Evolutionary conservation across 2,888 invertebrate genomes (phyloP).

Genomic region (Calliopum simillimum): DNA sequence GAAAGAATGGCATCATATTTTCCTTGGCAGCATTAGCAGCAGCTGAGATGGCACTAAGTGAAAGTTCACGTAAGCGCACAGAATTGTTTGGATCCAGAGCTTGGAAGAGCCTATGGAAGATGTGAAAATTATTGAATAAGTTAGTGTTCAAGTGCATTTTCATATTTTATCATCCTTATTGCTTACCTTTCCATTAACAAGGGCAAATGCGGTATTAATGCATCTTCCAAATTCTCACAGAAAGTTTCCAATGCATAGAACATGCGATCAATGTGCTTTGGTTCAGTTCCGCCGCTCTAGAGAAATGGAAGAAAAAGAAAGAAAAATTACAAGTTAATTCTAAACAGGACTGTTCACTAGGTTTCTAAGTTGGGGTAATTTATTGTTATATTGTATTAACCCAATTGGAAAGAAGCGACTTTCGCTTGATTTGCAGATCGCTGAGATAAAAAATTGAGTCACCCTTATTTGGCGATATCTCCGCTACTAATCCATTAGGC

Average conservation of each 20-base stretch:
- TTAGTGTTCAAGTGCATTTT: neutral
- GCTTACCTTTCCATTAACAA: constrained; percentile 75
- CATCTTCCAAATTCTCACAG: constrained; percentile 80
- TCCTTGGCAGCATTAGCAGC: constrained; percentile 78
- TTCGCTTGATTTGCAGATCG: constrained; percentile 63
- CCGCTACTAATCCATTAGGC: constrained; percentile 33
- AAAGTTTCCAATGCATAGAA: constrained; percentile 85
- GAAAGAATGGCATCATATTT: constrained; percentile 79
- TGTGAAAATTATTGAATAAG: too few species aligned
- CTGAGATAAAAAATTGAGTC: constrained; percentile 61
- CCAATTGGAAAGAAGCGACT: constrained; percentile 63
- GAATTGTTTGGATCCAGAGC: constrained; percentile 72
- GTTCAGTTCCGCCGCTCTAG: constrained; percentile 70
- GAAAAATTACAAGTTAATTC: constrained; percentile 33
- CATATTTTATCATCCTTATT: neutral
- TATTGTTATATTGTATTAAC: constrained; percentile 47
- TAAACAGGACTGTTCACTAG: constrained; percentile 11
- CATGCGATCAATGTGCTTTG: constrained; percentile 76
- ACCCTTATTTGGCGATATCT: constrained; percentile 51
- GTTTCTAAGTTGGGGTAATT: constrained; percentile 10
- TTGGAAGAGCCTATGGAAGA: constrained; percentile 69
- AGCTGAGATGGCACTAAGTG: constrained; percentile 78
- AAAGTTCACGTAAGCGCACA: constrained; percentile 74
- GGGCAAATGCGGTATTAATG: constrained; percentile 78
- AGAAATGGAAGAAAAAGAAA: constrained; percentile 34